Percentiles rank a stretch among this genome's conserved stretches.
phyloP scores from a whole-genome alignment of 2,888 invertebrate species.

The Hypolimnas misippus region DNA sequence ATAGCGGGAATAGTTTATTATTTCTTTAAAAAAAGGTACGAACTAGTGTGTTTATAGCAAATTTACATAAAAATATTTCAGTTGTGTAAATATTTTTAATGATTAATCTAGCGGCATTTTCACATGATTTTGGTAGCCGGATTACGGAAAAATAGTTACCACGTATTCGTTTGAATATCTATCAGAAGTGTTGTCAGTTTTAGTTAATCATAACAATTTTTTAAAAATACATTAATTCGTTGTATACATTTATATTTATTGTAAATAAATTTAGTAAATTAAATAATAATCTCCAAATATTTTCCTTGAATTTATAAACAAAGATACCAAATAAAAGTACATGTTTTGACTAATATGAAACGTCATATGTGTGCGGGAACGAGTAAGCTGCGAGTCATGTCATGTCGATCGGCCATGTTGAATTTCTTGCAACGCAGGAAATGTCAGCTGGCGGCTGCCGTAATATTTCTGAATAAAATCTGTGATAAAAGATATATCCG shows the following conservation, averaged over 20 bases:
- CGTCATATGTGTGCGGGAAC: conserved; percentile 68
- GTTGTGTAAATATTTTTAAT: neutral
- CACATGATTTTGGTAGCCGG: conserved; percentile 4
- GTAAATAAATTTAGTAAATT: conserved; percentile 2
- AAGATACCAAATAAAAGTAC: conserved; percentile 15
- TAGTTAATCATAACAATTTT: conserved; percentile 29
- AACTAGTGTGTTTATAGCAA: neutral
- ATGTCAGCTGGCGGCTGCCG: conserved; percentile 82
- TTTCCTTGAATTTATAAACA: conserved; percentile 1
- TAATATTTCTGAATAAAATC: conserved; percentile 69
- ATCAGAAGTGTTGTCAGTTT: conserved; percentile 32
- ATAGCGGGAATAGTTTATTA: neutral
- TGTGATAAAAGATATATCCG: conserved; percentile 64
- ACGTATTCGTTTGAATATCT: conserved; percentile 35
- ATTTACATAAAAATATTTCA: neutral
- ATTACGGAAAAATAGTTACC: conserved; percentile 20
- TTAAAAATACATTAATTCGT: conserved; percentile 7
- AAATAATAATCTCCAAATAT: neutral
- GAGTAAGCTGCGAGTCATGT: conserved; percentile 49
- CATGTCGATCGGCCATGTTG: conserved; percentile 79
- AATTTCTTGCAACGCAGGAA: conserved; percentile 83
- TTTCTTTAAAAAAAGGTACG: neutral
- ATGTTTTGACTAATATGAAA: conserved; percentile 48
- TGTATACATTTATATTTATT: neutral
- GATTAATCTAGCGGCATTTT: neutral